phyloP scores from a whole-genome alignment of 2,113 vertebrate species.

The Octodon degus region DNA sequence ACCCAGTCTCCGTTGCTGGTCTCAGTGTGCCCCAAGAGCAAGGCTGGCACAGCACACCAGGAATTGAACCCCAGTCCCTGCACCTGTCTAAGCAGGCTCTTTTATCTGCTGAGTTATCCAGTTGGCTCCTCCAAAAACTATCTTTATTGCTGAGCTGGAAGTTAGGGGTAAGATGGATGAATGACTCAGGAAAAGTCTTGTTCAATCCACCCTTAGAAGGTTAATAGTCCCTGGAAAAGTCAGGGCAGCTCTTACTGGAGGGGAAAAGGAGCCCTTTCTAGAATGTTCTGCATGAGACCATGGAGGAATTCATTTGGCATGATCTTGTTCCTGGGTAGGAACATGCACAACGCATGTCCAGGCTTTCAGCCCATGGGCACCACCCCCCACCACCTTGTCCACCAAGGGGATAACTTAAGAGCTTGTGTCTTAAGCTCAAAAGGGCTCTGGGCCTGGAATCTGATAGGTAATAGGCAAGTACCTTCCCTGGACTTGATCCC shows the following conservation, averaged over 20 bases:
- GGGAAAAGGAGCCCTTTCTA: constrained; percentile 28
- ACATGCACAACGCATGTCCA: background rate
- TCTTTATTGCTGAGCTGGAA: background rate
- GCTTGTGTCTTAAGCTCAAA: background rate
- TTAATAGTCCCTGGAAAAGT: background rate
- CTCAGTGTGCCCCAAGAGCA: no score
- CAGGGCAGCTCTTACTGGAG: background rate
- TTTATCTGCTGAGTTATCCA: no score
- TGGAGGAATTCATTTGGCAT: background rate
- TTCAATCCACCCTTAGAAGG: background rate
- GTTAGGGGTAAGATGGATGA: background rate
- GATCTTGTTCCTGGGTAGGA: background rate
- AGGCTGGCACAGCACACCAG: no score
- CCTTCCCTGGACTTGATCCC: background rate
- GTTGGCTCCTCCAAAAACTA: background rate
- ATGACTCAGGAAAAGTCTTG: background rate
- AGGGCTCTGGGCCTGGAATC: background rate
- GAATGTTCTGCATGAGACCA: background rate
- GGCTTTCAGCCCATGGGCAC: background rate
- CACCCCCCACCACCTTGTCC: background rate
- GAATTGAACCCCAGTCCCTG: no score
- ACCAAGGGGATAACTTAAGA: background rate
- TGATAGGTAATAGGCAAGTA: background rate
- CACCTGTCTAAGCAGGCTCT: no score
- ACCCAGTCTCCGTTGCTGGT: no score